A percentile compares a stretch with the other conserved stretches of the same genome.
These are phyloP conservation scores for Progne subis DNA, from an alignment of 2,113 vertebrate species.

Conservation along the genomic window DNA sequence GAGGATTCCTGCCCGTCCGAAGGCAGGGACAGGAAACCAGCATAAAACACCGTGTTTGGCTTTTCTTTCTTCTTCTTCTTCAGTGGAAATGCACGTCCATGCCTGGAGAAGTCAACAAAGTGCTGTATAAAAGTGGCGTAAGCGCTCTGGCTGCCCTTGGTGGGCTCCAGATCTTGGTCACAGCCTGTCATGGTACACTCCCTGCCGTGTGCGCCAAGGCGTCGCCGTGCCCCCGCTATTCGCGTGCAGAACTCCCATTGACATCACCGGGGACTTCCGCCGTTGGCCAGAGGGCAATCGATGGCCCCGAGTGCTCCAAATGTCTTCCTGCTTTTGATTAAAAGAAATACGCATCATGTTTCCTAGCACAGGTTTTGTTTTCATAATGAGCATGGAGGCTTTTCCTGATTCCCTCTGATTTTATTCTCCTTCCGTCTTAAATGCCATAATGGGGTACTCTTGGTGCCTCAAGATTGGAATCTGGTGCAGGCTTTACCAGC, in stretches of 20 bases:
- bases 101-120: background rate
- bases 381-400: slow-evolving; percentile 45
- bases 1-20: background rate
- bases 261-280: slow-evolving; percentile 34
- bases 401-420: slow-evolving; percentile 61
- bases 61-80: background rate
- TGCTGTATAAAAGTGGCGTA: background rate
- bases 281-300: background rate
- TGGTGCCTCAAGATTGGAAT: background rate
- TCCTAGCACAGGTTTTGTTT: slow-evolving; percentile 48
- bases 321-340: slow-evolving; percentile 67
- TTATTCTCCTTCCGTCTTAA: slow-evolving; percentile 20
- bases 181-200: background rate
- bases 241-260: slow-evolving; percentile 19
- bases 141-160: background rate
- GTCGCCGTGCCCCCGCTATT: background rate
- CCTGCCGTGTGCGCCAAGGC: background rate
- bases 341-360: slow-evolving; percentile 40
- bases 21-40: slow-evolving; percentile 59
- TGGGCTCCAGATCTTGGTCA: background rate
- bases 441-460: background rate
- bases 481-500: background rate
- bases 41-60: background rate
- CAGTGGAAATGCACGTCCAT: background rate
- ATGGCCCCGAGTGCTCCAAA: slow-evolving; percentile 38